Conservation (phyloP, 1,140 invertebrate genomes). For the Metaphire vulgaris region DNA sequence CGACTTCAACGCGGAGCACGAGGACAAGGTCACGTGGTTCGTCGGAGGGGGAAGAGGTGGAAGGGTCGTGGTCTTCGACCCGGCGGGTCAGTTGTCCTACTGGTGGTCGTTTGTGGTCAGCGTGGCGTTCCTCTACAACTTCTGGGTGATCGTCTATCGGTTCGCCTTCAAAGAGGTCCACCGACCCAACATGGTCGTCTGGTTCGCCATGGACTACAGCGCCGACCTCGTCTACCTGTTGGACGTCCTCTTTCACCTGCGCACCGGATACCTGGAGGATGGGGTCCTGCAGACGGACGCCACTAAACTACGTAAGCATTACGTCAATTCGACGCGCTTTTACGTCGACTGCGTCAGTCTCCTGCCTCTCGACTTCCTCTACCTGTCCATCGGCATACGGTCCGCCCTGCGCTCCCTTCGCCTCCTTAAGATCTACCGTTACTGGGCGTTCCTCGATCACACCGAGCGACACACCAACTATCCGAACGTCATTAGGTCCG, state of each 20-base stretch:
- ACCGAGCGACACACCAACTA: slow-evolving; percentile 94
- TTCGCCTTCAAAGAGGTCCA: slow-evolving; percentile 81
- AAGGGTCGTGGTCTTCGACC: slow-evolving; percentile 60
- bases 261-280: slow-evolving; percentile 88
- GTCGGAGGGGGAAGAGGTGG: too few relatives aligned
- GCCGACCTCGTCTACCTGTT: slow-evolving; percentile 91
- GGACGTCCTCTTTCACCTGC: slow-evolving; percentile 89
- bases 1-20: too few relatives aligned
- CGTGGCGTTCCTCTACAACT: slow-evolving; percentile 95
- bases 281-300: slow-evolving; percentile 52
- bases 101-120: slow-evolving; percentile 71
- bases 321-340: slow-evolving; percentile 97
- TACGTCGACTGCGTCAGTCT: slow-evolving; percentile 97
- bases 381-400: slow-evolving; percentile 94
- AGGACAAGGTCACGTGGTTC: too few relatives aligned
- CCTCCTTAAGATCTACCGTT: slow-evolving; percentile 91
- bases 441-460: slow-evolving; percentile 93
- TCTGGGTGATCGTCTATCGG: slow-evolving; percentile 58
- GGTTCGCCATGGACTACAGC: slow-evolving; percentile 94
- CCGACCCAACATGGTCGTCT: slow-evolving; percentile 72
- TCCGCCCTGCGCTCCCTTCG: slow-evolving; percentile 92
- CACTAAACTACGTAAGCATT: slow-evolving; percentile 82
- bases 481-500: slow-evolving; percentile 88
- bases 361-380: slow-evolving; percentile 92
- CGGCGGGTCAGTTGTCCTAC: slow-evolving; percentile 50